A percentile compares a stretch with the other conserved stretches of the same genome.
Conservation (phyloP, 2,888 invertebrate genomes). For the Rhagophthalmus giganteus region DNA sequence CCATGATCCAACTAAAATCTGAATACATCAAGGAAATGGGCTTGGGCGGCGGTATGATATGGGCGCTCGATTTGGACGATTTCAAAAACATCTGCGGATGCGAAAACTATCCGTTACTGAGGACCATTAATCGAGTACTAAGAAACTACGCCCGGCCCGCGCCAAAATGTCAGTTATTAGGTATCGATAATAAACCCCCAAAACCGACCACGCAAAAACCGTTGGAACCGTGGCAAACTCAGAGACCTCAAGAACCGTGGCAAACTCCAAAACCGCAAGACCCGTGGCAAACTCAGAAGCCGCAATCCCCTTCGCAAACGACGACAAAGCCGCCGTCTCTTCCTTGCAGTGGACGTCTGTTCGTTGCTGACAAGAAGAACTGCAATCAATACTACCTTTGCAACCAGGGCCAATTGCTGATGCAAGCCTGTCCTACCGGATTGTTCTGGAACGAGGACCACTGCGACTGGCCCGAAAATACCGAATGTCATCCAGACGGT, state of each 20-base stretch:
- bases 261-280: constrained; percentile 14
- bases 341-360: constrained; percentile 61
- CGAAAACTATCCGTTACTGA: constrained; percentile 77
- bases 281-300: constrained; percentile 28
- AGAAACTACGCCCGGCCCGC: constrained; percentile 68
- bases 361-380: constrained; percentile 65
- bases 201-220: constrained; percentile 27
- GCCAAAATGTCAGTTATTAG: constrained; percentile 63
- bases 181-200: constrained; percentile 15
- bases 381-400: constrained; percentile 82
- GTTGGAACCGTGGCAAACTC: constrained; percentile 15
- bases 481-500: constrained; percentile 60
- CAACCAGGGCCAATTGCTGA: constrained; percentile 70
- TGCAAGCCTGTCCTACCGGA: constrained; percentile 73
- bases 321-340: constrained; percentile 19
- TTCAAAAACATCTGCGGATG: constrained; percentile 81
- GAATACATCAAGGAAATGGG: constrained; percentile 78
- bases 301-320: constrained; percentile 36
- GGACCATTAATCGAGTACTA: constrained; percentile 79
- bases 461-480: constrained; percentile 80
- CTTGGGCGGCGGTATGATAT: constrained; percentile 85
- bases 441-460: constrained; percentile 79
- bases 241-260: constrained; percentile 38
- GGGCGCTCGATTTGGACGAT: constrained; percentile 88
- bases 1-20: constrained; percentile 81